A percentile compares a stretch with the other conserved stretches of the same genome.
These are phyloP conservation scores for Philypnodon macrostomus DNA, from an alignment of 2,797 vertebrate genomes.

Conservation along the genomic window DNA sequence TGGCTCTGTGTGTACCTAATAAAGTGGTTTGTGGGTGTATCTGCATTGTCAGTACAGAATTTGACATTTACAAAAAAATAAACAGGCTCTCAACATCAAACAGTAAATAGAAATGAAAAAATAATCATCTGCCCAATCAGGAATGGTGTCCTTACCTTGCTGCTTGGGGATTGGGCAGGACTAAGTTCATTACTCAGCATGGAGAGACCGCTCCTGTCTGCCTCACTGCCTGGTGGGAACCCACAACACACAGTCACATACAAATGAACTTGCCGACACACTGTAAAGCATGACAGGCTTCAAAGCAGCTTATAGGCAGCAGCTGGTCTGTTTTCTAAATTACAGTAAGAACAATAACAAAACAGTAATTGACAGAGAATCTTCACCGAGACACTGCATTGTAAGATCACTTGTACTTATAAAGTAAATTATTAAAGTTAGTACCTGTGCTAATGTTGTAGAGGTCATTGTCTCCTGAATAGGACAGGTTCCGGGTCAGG, in stretches of 20 bases:
- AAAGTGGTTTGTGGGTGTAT: too few relatives aligned
- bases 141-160: constrained; percentile 77
- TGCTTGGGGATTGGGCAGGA: constrained; percentile 85
- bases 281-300: constrained; percentile 44
- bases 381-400: background rate
- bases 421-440: too few relatives aligned
- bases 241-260: constrained; percentile 66
- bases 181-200: constrained; percentile 85
- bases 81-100: constrained; percentile 15
- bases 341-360: constrained; percentile 8
- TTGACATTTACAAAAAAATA: background rate
- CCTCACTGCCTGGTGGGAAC: constrained; percentile 85
- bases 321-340: constrained; percentile 22
- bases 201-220: constrained; percentile 79
- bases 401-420: constrained; percentile 5
- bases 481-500: constrained; percentile 86
- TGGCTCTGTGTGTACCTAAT: too few relatives aligned
- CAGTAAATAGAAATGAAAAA: background rate
- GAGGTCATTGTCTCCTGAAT: constrained; percentile 85
- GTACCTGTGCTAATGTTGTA: constrained; percentile 86
- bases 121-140: constrained; percentile 57
- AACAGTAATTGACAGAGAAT: constrained; percentile 8
- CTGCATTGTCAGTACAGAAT: too few relatives aligned
- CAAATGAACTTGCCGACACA: constrained; percentile 57
- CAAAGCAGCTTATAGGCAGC: constrained; percentile 40